Evolutionary conservation across 2,113 vertebrate genomes (phyloP), one percentile per base, ranked within the genome.

Genomic region (Oxygymnocypris stewartii): DNA sequence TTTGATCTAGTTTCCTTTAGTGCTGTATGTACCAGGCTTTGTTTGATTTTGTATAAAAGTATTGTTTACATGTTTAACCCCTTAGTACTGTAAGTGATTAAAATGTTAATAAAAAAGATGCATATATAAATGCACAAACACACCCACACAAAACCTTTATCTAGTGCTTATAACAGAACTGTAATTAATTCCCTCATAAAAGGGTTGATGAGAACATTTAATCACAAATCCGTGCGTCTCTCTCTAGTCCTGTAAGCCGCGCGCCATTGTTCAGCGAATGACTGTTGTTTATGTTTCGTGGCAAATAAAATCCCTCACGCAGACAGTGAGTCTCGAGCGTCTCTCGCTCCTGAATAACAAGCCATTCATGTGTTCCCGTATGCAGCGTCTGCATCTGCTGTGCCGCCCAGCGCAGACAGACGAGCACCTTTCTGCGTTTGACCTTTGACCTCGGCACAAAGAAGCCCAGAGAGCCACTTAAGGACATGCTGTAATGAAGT

Each of bases 301-400:
- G 23, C 14, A 81, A 81, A 63, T 63, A 81, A 63, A 65, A 25
- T 9, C 37, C 12, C 57, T 44, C 13, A 10, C 28, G 14, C 57
- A 63, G 57, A 81, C 79, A 81, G 59, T 11, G 20, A 63, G 79
- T 80, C 79, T 80, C 23, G 35, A 28, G 79, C 16, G 5, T 63
- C 35, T n/a, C n/a, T 44, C 51, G 13, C 23, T 11, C 5, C 8
- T 77, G 23, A 37, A 47, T 42, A 49, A 76, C n/a, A 47, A 40
- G 18, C 10, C 7, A n/a, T 79, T 42, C 12, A 57, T 65, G 31
- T 51, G 18, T 31, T 57, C 23, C 35, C 13, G 42, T 6, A 13
- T 2, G 0, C 90, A 94, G 93, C 92, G 92, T 12, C 88, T 94
- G 85, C 69, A 71, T 0, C 65, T 1, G 6, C 90, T 94, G 49